A percentile compares a stretch with the other conserved stretches of the same genome.
phyloP scores from a whole-genome alignment of 2,113 vertebrate species.

The Balaenoptera acutorostrata region DNA sequence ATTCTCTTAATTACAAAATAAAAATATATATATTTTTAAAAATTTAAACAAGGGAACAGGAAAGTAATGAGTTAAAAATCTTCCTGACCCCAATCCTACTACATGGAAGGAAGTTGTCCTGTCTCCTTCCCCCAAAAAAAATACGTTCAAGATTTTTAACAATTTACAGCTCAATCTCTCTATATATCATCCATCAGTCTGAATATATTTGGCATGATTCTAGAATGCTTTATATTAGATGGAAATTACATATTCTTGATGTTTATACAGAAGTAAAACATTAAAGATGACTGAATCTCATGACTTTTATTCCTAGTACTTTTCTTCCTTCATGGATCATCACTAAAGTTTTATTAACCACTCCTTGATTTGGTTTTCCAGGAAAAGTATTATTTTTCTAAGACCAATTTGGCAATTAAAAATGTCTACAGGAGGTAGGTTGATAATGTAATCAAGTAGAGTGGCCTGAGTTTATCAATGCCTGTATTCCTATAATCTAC shows the following conservation, averaged over 20 bases:
- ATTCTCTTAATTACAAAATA: background rate
- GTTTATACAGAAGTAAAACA: background rate
- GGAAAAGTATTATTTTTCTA: background rate
- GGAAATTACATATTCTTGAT: background rate
- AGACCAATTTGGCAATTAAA: background rate
- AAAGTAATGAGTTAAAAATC: background rate
- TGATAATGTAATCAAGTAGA: background rate
- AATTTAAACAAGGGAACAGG: background rate
- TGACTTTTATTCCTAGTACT: background rate
- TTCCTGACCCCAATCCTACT: background rate
- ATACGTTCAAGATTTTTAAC: background rate
- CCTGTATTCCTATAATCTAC: background rate
- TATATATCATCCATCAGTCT: background rate
- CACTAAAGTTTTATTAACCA: background rate
- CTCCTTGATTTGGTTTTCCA: background rate
- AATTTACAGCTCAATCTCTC: background rate
- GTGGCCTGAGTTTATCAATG: background rate
- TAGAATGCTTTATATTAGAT: background rate
- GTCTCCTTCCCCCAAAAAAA: rapidly evolving
- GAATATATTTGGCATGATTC: background rate
- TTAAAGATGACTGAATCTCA: background rate
- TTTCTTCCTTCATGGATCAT: background rate
- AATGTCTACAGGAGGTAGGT: background rate
- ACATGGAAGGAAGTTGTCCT: background rate
- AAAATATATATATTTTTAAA: background rate